Conservation (phyloP, 2,888 invertebrate species). For the Cheilosia grossa region DNA sequence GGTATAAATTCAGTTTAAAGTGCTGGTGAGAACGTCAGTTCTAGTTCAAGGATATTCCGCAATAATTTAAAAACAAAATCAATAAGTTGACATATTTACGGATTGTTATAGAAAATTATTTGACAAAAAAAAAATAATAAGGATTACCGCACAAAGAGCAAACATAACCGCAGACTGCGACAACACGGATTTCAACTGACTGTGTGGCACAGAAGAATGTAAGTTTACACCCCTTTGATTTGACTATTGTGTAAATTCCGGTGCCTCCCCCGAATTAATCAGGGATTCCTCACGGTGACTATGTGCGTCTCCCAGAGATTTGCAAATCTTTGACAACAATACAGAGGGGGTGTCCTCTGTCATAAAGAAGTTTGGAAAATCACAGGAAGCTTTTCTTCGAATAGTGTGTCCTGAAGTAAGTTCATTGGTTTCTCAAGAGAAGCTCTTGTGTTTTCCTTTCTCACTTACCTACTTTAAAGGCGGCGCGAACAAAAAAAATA, state of each 20-base stretch:
- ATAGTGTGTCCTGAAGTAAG: constrained; percentile 45
- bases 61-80: constrained; percentile 4
- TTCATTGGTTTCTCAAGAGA: constrained; percentile 56
- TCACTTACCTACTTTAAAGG: constrained; percentile 15
- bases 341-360: not conserved
- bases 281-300: not conserved
- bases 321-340: constrained; percentile 35
- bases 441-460: constrained; percentile 29
- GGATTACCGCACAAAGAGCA: constrained; percentile 54
- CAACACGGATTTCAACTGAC: constrained; percentile 43
- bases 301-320: not conserved
- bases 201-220: constrained; percentile 60
- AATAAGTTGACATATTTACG: constrained; percentile 52
- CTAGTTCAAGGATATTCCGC: constrained; percentile 54
- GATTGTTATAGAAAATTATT: constrained; percentile 8
- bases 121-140: constrained; percentile 6
- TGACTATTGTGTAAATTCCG: not conserved
- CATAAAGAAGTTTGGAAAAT: constrained; percentile 46
- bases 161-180: constrained; percentile 42
- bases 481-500: not conserved
- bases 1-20: not conserved
- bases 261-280: not conserved
- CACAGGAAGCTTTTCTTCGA: constrained; percentile 49
- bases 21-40: constrained; percentile 10
- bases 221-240: constrained; percentile 49